These are phyloP conservation scores for Heteromyza rotundicornis DNA, from an alignment of 2,888 invertebrate species.

Conservation along the genomic window DNA sequence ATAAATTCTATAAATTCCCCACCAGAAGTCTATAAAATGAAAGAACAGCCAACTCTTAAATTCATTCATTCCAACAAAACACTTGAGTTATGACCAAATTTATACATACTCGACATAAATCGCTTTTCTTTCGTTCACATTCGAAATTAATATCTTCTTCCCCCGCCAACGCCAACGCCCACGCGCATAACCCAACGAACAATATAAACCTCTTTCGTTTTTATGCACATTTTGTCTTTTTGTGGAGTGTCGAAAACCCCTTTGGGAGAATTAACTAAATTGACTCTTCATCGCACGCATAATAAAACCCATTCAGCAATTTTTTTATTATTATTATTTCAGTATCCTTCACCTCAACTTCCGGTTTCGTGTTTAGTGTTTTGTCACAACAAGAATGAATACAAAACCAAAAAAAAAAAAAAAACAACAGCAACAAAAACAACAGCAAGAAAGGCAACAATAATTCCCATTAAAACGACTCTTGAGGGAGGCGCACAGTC, in stretches of 20 bases:
- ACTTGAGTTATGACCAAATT: too few relatives aligned
- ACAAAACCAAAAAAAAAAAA: not conserved
- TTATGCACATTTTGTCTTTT: too few relatives aligned
- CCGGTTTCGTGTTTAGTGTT: not conserved
- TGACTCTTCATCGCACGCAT: not conserved
- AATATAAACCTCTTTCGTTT: not conserved
- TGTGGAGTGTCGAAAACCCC: not conserved
- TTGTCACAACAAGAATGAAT: not conserved
- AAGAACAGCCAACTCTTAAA: too few relatives aligned
- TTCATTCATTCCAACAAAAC: too few relatives aligned
- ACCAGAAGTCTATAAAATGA: too few relatives aligned
- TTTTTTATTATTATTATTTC: not conserved
- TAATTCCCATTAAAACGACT: slow-evolving; percentile 2
- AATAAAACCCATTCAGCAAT: not conserved
- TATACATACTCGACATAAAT: too few relatives aligned
- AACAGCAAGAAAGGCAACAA: not conserved
- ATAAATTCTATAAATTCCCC: too few relatives aligned
- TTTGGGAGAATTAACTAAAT: slow-evolving; percentile 4
- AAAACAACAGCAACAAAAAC: not conserved
- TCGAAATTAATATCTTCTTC: too few relatives aligned
- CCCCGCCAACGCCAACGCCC: too few relatives aligned
- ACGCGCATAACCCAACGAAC: not conserved
- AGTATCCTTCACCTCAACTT: not conserved
- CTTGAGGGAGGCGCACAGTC: not conserved
- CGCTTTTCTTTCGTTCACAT: too few relatives aligned